phyloP scores from a whole-genome alignment of 2,888 invertebrate genomes.

The Agonopterix heracliana region DNA sequence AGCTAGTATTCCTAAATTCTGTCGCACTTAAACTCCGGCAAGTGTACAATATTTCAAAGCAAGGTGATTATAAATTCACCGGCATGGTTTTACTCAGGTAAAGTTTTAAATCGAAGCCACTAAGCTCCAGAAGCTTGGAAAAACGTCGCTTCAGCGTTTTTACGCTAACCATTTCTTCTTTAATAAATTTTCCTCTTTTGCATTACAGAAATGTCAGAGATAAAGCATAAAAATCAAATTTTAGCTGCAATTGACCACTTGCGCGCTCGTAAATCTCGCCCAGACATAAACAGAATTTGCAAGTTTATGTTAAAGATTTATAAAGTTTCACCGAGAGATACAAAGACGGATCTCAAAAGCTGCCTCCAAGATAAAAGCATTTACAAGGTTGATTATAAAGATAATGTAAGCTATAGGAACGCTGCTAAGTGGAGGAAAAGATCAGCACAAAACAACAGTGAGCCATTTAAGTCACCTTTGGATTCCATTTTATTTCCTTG shows the following conservation, averaged over 20 bases:
- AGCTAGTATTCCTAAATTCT: no score
- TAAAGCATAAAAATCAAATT: slow-evolving; percentile 84
- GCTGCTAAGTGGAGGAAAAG: slow-evolving; percentile 82
- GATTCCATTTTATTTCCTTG: no score
- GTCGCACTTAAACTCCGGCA: no score
- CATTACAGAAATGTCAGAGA: slow-evolving; percentile 74
- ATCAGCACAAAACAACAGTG: slow-evolving; percentile 47
- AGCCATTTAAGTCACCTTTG: slow-evolving; percentile 19
- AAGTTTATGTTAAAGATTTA: slow-evolving; percentile 86
- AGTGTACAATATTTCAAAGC: no score
- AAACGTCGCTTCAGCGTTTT: background rate
- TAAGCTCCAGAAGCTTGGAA: background rate
- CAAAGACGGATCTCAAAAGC: slow-evolving; percentile 82
- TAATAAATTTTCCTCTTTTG: slow-evolving; percentile 1
- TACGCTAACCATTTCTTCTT: slow-evolving; percentile 1
- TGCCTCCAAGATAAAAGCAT: slow-evolving; percentile 85
- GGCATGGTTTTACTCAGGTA: slow-evolving; percentile 66
- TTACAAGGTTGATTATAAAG: slow-evolving; percentile 90
- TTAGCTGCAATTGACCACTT: slow-evolving; percentile 90
- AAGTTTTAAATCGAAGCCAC: slow-evolving; percentile 12
- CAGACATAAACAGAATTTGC: slow-evolving; percentile 88
- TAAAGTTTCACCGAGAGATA: slow-evolving; percentile 81
- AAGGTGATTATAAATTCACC: slow-evolving; percentile 41
- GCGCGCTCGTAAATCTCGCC: slow-evolving; percentile 88
- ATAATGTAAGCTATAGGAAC: slow-evolving; percentile 89